Evolutionary conservation across 2,113 vertebrate species (phyloP).

Genomic region (Heliornis fulica): DNA sequence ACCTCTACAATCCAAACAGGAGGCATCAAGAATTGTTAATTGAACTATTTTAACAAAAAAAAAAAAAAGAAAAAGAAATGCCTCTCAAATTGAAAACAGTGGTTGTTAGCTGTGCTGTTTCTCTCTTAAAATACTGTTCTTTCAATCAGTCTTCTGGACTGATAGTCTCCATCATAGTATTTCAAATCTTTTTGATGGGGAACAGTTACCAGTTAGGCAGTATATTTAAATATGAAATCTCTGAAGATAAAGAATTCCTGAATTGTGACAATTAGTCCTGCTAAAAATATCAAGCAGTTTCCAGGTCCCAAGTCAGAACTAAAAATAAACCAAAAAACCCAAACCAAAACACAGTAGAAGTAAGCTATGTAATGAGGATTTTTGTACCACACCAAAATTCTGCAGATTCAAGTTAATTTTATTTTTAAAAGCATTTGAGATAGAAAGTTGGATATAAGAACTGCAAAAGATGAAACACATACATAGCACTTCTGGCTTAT

Average conservation of each 20-base stretch:
- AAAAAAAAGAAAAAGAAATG: rapidly evolving
- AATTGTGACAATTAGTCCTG: not conserved
- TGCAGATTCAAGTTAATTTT: not conserved
- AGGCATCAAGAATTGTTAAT: not conserved
- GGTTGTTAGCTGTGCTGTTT: not conserved
- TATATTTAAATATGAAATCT: not conserved
- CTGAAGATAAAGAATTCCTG: not conserved
- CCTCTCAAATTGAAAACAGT: rapidly evolving
- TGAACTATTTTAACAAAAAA: not conserved
- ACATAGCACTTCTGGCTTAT: not conserved
- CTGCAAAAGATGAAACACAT: too few species aligned
- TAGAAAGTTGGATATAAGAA: too few species aligned
- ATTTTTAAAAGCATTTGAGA: not conserved
- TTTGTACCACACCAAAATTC: not conserved
- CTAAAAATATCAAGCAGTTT: not conserved
- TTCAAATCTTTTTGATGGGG: not conserved
- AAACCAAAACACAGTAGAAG: not conserved
- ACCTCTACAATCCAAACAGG: conserved; percentile 80
- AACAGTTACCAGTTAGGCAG: not conserved
- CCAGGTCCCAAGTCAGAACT: not conserved
- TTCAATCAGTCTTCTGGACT: not conserved
- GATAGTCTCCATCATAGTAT: not conserved
- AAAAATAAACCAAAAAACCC: not conserved
- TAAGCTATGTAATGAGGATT: not conserved
- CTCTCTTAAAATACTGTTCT: not conserved